These are phyloP conservation scores for Nanorana parkeri DNA, from an alignment of 2,113 vertebrate genomes.

Conservation along the genomic window DNA sequence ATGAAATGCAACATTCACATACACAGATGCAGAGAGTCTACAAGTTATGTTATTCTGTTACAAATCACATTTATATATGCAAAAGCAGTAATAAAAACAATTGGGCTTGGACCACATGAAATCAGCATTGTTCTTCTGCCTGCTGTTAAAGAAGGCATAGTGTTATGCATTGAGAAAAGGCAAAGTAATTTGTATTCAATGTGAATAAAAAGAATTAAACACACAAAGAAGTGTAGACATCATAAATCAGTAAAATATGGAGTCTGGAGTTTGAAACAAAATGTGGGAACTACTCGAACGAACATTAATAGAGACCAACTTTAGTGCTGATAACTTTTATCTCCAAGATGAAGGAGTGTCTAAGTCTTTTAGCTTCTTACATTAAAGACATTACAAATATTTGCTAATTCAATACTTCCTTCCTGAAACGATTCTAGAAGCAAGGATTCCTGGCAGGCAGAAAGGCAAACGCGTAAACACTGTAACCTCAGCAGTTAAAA, in stretches of 20 bases:
- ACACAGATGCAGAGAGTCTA: no score
- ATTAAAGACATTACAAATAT: conserved; percentile 71
- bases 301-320: conserved; percentile 66
- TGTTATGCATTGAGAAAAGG: background rate
- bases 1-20: no score
- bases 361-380: conserved; percentile 59
- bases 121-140: no score
- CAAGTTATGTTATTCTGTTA: no score
- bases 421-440: conserved; percentile 68
- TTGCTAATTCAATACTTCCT: conserved; percentile 71
- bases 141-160: no score
- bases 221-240: no score
- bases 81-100: no score
- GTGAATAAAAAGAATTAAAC: no score
- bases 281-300: conserved; percentile 67
- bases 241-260: conserved; percentile 39
- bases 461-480: conserved; percentile 68
- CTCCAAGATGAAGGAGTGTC: conserved; percentile 62
- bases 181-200: no score
- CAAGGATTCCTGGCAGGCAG: conserved; percentile 65
- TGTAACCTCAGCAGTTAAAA: conserved; percentile 66
- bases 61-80: no score
- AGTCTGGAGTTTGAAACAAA: conserved; percentile 24
- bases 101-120: no score
- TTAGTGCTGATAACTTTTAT: conserved; percentile 68